A percentile compares a stretch with the other conserved stretches of the same genome.
Conservation (phyloP, 64 coral and sea anemone species). For the Astreopora myriophthalma region DNA sequence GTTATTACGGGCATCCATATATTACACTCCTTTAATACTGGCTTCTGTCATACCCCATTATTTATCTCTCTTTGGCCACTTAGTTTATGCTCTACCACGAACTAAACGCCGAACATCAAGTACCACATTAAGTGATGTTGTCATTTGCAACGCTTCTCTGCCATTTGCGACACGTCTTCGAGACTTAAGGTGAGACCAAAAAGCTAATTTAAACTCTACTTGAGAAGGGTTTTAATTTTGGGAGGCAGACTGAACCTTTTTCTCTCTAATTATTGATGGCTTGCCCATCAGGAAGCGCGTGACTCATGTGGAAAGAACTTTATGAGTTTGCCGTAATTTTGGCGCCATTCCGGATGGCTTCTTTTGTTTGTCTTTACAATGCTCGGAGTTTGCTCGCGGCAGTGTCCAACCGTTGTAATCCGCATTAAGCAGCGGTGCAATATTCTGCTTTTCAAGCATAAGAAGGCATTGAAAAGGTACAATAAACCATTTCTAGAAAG, state of each 20-base stretch:
- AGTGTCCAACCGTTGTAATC: slow-evolving; percentile 18
- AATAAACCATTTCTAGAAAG: slow-evolving; percentile 40
- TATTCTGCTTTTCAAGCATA: slow-evolving; percentile 33
- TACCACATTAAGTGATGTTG: slow-evolving; percentile 14
- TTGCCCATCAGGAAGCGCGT: neutral
- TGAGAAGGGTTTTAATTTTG: neutral
- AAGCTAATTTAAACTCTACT: neutral
- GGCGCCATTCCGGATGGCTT: slow-evolving; percentile 32
- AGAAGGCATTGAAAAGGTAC: slow-evolving; percentile 38
- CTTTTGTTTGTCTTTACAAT: slow-evolving; percentile 38
- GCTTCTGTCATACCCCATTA: neutral
- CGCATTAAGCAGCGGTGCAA: slow-evolving; percentile 21
- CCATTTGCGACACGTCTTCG: neutral
- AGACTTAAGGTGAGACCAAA: neutral
- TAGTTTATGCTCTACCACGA: slow-evolving; percentile 49
- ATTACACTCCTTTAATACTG: slow-evolving; percentile 24
- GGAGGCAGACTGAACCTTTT: neutral
- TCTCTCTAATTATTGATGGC: neutral
- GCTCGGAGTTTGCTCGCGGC: slow-evolving; percentile 7
- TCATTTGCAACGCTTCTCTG: neutral
- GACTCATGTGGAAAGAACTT: neutral
- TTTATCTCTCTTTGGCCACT: slow-evolving; percentile 49
- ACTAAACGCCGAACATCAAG: slow-evolving; percentile 43
- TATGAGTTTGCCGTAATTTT: neutral
- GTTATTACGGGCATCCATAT: slow-evolving; percentile 34